Percentiles rank a stretch among this genome's conserved stretches.
These are phyloP conservation scores for Antitype chi DNA, from an alignment of 2,888 invertebrate species.

Conservation along the genomic window DNA sequence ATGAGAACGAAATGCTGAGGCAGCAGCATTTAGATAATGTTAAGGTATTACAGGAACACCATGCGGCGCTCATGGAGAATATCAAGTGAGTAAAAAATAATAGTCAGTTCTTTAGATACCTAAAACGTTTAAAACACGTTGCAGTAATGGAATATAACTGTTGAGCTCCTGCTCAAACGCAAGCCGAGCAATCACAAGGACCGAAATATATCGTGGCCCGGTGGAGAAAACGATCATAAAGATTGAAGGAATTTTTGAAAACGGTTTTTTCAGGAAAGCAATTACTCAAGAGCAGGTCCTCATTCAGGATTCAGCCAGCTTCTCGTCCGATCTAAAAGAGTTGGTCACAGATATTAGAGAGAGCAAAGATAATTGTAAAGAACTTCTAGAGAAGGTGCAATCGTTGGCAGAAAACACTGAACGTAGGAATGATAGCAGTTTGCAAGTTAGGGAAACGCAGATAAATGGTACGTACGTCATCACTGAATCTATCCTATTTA, in stretches of 20 bases:
- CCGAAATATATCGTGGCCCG: background rate
- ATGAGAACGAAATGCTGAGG: conserved; percentile 83
- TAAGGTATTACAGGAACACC: conserved; percentile 86
- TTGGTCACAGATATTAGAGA: conserved; percentile 86
- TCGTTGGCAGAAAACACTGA: conserved; percentile 83
- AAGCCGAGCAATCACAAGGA: background rate
- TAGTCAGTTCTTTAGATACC: background rate
- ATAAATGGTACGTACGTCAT: conserved; percentile 82
- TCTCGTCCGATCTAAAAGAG: conserved; percentile 87
- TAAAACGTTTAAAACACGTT: background rate
- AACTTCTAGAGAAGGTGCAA: conserved; percentile 87
- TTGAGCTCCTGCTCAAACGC: background rate
- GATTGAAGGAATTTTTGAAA: background rate
- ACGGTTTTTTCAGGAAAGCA: conserved; percentile 81
- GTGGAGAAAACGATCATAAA: background rate
- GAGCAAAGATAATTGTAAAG: conserved; percentile 85
- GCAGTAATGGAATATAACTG: too few relatives aligned
- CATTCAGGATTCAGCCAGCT: conserved; percentile 87
- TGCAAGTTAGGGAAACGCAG: conserved; percentile 90
- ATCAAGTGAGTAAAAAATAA: conserved; percentile 82
- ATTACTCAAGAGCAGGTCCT: conserved; percentile 88
- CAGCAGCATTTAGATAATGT: conserved; percentile 88
- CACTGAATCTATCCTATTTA: background rate
- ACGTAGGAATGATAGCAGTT: conserved; percentile 84
- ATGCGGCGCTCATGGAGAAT: conserved; percentile 90